Conservation (phyloP, 2,113 vertebrate genomes). For the Microcebus griseorufus region DNA sequence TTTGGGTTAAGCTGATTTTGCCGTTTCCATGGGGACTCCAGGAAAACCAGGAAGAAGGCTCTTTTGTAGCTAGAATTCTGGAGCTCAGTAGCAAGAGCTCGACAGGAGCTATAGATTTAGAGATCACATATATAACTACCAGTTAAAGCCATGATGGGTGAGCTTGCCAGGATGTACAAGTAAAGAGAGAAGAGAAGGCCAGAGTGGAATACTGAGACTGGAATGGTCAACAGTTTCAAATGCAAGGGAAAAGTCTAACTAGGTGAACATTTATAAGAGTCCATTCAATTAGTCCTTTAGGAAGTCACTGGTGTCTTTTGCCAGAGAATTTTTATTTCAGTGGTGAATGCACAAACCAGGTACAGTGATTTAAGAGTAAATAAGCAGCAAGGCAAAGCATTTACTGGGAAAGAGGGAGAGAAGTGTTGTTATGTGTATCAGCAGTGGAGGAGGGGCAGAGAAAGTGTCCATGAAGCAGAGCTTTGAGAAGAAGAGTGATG, state of each 20-base stretch:
- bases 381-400: neutral
- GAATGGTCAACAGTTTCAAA: neutral
- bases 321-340: conserved; percentile 31
- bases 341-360: neutral
- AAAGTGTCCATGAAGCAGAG: neutral
- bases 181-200: neutral
- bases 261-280: neutral
- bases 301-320: neutral
- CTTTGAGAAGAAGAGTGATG: neutral
- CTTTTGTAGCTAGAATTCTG: neutral
- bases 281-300: neutral
- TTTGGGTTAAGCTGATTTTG: neutral
- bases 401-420: neutral
- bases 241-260: neutral
- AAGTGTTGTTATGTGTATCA: neutral
- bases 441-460: neutral
- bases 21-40: neutral
- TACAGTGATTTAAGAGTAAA: neutral
- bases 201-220: neutral
- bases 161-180: neutral
- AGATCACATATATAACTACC: neutral
- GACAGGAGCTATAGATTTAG: neutral
- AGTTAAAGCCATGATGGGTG: neutral
- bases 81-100: neutral
- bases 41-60: neutral